Conservation (phyloP, 2,888 invertebrate genomes). For the Sussaba pulchella region DNA sequence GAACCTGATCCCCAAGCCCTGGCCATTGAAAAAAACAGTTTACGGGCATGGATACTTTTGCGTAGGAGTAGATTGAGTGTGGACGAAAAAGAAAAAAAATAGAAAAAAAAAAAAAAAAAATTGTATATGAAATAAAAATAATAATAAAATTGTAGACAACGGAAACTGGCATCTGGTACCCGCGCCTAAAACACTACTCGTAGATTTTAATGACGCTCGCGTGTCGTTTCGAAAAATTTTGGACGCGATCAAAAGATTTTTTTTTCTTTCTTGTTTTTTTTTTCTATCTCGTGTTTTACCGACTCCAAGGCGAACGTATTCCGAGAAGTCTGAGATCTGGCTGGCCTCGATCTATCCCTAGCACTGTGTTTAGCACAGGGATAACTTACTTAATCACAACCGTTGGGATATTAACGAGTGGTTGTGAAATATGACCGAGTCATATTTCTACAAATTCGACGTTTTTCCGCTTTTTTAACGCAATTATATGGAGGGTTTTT, state of each 20-base stretch:
- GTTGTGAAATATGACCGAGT: constrained; percentile 4
- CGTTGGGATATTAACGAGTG: background rate
- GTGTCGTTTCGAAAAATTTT: constrained; percentile 20
- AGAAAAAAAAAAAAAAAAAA: background rate
- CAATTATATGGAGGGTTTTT: no score
- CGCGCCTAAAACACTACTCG: constrained; percentile 10
- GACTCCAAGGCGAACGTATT: background rate
- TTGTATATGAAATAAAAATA: background rate
- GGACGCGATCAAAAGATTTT: background rate
- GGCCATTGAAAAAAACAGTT: constrained; percentile 15
- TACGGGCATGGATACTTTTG: constrained; percentile 15
- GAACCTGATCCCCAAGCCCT: background rate
- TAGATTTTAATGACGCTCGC: constrained; percentile 21
- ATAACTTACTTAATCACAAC: background rate
- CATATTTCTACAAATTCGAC: background rate
- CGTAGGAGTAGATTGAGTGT: constrained; percentile 12
- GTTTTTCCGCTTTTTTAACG: background rate
- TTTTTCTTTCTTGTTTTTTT: constrained; percentile 17
- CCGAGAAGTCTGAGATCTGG: constrained; percentile 7
- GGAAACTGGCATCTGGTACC: constrained; percentile 25
- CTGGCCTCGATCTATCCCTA: constrained; percentile 19
- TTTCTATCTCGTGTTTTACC: background rate
- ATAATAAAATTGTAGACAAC: constrained; percentile 2
- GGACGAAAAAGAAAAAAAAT: background rate
- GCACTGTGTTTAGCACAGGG: background rate